Evolutionary conservation across 1,140 invertebrate species (phyloP).

Genomic region (Sycophila sp.): DNA sequence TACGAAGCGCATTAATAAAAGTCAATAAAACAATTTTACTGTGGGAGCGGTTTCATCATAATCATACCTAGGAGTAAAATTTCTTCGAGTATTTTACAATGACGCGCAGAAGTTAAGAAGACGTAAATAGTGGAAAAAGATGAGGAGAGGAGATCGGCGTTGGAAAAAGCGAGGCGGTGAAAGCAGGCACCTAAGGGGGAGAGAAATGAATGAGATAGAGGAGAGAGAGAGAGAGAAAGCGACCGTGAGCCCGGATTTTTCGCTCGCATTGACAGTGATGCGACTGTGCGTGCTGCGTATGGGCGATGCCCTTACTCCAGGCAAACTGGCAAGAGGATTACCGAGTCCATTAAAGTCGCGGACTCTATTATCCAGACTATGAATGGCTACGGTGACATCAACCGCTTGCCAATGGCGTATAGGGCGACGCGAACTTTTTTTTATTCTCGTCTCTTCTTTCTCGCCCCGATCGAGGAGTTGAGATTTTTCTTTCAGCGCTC

Average conservation of each 20-base stretch:
- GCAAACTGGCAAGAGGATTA: conserved; percentile 67
- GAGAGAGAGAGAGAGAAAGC: neutral
- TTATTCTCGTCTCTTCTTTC: conserved; percentile 14
- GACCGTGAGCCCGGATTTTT: neutral
- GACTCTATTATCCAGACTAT: conserved; percentile 62
- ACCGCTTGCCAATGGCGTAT: conserved; percentile 55
- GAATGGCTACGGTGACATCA: conserved; percentile 62
- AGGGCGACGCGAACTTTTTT: conserved; percentile 38
- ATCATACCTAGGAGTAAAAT: too few species aligned
- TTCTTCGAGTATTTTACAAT: too few species aligned
- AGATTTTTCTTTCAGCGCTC: conserved; percentile 22
- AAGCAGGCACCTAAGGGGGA: neutral
- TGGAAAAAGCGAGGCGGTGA: neutral
- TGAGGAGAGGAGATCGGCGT: too few species aligned
- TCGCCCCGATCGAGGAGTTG: neutral
- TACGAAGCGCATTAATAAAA: too few species aligned
- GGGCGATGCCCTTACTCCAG: conserved; percentile 53
- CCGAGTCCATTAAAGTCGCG: conserved; percentile 69
- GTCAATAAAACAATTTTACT: too few species aligned
- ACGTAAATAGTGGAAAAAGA: too few species aligned
- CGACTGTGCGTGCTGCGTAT: conserved; percentile 36
- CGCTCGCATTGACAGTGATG: conserved; percentile 34
- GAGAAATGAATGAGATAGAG: conserved; percentile 14
- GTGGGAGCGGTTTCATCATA: too few species aligned
- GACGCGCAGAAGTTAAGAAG: too few species aligned